Percentiles rank a stretch among this genome's conserved stretches.
Conservation (phyloP, 2,113 vertebrate species). For the Macroglossus sobrinus region DNA sequence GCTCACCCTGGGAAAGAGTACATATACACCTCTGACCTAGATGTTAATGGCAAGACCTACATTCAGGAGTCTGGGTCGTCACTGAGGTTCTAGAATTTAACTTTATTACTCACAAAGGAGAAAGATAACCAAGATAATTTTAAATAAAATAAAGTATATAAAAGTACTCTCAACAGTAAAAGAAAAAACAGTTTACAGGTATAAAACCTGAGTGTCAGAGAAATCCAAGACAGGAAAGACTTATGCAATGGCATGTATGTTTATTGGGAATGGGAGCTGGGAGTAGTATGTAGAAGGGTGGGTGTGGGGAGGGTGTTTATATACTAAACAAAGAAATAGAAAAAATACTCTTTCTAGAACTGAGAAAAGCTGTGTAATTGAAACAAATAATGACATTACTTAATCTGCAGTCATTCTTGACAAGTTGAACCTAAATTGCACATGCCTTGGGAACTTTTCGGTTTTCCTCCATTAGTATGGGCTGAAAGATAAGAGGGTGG, state of each 20-base stretch:
- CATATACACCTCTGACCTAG: background rate
- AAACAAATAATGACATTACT: background rate
- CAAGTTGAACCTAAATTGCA: background rate
- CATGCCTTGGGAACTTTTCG: background rate
- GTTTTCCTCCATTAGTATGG: background rate
- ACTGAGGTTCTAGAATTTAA: background rate
- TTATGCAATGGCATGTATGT: too few species aligned
- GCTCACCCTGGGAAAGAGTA: background rate
- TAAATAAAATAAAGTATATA: background rate
- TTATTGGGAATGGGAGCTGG: too few species aligned
- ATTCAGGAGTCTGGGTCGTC: background rate
- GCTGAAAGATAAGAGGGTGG: background rate
- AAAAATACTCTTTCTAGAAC: background rate
- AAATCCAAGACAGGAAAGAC: background rate
- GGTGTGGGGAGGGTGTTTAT: rapidly evolving
- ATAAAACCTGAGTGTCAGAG: background rate
- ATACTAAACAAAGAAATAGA: background rate
- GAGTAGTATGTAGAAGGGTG: background rate
- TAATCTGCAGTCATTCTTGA: background rate
- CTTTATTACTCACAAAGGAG: background rate
- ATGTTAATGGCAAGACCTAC: background rate
- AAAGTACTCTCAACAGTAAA: background rate
- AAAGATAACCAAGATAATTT: background rate
- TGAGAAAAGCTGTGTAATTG: background rate
- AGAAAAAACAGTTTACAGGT: background rate